phyloP scores from a whole-genome alignment of 2,797 vertebrate genomes.

The Lerista edwardsae region DNA sequence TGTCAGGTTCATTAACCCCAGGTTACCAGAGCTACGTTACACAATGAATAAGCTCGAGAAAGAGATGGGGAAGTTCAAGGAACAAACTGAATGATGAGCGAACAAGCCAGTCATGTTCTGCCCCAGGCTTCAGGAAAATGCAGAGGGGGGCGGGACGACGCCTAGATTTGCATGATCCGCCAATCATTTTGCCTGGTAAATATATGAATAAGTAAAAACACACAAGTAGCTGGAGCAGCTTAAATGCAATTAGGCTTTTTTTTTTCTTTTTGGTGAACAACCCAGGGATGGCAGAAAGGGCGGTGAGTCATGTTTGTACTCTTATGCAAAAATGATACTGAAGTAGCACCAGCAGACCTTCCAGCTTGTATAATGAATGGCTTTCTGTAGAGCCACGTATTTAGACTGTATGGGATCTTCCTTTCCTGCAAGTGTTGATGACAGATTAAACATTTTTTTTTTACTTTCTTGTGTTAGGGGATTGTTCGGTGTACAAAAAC shows the following conservation, averaged over 20 bases:
- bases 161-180: conserved; percentile 15
- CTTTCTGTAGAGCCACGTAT: background rate
- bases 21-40: background rate
- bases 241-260: conserved; percentile 45
- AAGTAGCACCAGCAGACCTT: background rate
- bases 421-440: too few species aligned
- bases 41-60: background rate
- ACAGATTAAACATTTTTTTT: conserved; percentile 13
- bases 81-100: background rate
- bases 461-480: conserved; percentile 44
- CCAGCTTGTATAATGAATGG: background rate
- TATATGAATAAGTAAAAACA: conserved; percentile 36
- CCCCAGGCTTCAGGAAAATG: conserved; percentile 31
- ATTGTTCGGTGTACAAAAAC: conserved; percentile 54
- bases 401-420: background rate
- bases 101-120: background rate
- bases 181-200: conserved; percentile 29
- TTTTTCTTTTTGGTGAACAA: conserved; percentile 4
- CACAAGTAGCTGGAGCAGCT: conserved; percentile 39
- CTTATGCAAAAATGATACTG: background rate
- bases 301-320: background rate
- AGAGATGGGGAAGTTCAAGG: background rate
- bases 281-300: background rate
- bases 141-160: accelerated
- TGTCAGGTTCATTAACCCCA: background rate